Conservation (phyloP, 2,797 vertebrate species). For the Peromyscus aztecus region DNA sequence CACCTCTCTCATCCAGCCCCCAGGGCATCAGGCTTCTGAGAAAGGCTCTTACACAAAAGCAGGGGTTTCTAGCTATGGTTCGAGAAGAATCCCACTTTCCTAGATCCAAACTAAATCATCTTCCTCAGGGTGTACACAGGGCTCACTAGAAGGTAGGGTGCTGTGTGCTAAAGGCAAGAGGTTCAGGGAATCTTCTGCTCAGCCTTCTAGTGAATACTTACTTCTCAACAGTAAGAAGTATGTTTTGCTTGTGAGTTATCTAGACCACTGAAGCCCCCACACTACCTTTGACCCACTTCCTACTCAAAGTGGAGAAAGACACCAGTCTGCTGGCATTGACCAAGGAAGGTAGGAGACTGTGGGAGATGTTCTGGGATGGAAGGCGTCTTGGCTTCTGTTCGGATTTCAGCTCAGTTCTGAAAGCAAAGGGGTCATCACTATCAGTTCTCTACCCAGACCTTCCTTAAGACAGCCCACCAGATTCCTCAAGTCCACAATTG, state of each 20-base stretch:
- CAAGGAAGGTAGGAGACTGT: background rate
- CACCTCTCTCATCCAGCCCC: background rate
- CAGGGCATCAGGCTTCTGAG: background rate
- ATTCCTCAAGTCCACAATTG: background rate
- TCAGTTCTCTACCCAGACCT: background rate
- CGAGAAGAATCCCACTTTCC: background rate
- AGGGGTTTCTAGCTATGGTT: background rate
- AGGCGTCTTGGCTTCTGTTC: constrained; percentile 22
- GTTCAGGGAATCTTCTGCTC: background rate
- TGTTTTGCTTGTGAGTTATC: background rate
- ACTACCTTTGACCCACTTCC: background rate
- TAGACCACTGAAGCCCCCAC: background rate
- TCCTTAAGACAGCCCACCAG: background rate
- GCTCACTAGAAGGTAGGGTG: too few species aligned
- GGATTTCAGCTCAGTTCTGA: constrained; percentile 31
- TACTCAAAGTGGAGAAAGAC: background rate
- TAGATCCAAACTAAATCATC: background rate
- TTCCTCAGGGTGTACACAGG: background rate
- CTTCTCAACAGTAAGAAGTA: background rate
- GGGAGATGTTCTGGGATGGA: background rate
- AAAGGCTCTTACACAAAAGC: background rate
- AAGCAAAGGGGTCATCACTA: background rate
- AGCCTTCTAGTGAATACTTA: background rate
- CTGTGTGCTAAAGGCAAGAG: background rate
- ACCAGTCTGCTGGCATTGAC: background rate